Conservation (phyloP, 2,113 vertebrate genomes). For the Ptychochromis oligacanthus region DNA sequence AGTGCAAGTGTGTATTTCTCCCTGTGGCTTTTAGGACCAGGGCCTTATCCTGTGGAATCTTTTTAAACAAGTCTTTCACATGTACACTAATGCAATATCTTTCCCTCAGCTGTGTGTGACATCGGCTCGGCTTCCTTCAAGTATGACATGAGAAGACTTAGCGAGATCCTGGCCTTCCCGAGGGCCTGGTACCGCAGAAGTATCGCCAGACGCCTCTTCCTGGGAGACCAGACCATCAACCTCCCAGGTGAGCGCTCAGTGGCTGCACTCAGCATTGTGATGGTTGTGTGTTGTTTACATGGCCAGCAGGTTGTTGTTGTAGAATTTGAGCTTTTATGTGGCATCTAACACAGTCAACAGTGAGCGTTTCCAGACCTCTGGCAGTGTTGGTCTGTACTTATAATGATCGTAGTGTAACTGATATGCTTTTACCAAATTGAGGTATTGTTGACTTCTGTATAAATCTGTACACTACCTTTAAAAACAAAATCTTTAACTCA, state of each 20-base stretch:
- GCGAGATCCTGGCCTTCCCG: constrained; percentile 97
- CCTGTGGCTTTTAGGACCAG: neutral
- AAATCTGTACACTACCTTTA: neutral
- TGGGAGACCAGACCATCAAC: constrained; percentile 98
- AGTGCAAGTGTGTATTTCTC: no score
- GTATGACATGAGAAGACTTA: constrained; percentile 97
- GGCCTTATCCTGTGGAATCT: neutral
- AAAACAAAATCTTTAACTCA: neutral
- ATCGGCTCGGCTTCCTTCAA: constrained; percentile 99
- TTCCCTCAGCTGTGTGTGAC: constrained; percentile 91
- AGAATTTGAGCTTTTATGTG: neutral
- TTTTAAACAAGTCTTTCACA: neutral
- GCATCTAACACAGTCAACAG: neutral
- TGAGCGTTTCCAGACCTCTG: neutral
- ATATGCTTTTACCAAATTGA: neutral
- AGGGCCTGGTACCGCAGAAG: constrained; percentile 98
- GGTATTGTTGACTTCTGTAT: neutral
- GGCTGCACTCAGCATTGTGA: neutral
- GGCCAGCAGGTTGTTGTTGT: neutral
- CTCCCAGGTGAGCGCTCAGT: constrained; percentile 80
- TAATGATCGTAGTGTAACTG: neutral
- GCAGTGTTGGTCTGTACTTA: neutral
- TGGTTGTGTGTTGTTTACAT: neutral
- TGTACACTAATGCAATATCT: neutral
- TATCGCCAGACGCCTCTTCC: constrained; percentile 94